Percentiles rank a stretch among this genome's conserved stretches.
Conservation (phyloP, 2,888 invertebrate species). For the Colostygia pectinataria region DNA sequence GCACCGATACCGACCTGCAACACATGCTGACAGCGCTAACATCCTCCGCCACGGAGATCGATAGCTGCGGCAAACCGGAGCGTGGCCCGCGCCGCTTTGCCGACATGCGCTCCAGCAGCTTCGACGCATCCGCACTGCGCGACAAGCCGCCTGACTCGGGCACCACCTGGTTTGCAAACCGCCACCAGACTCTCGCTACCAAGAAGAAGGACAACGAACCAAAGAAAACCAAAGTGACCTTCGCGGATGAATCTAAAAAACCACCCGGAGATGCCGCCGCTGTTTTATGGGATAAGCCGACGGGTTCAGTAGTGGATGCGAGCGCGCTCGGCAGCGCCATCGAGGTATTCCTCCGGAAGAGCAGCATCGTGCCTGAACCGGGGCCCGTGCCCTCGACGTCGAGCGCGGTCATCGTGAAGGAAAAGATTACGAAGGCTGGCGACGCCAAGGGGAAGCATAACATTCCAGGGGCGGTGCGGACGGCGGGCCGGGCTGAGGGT, state of each 20-base stretch:
- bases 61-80: constrained; percentile 85
- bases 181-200: constrained; percentile 89
- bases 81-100: constrained; percentile 83
- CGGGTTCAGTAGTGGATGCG: constrained; percentile 90
- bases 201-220: constrained; percentile 80
- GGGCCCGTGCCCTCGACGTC: constrained; percentile 58
- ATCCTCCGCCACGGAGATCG: constrained; percentile 91
- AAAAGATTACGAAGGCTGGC: constrained; percentile 47
- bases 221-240: constrained; percentile 81
- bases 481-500: constrained; percentile 46
- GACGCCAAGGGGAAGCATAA: constrained; percentile 68
- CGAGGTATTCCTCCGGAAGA: constrained; percentile 89
- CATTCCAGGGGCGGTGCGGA: constrained; percentile 58
- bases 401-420: constrained; percentile 50
- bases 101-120: constrained; percentile 91
- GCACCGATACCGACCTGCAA: constrained; percentile 91
- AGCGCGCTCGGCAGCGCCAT: constrained; percentile 92
- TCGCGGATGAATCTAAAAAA: constrained; percentile 85
- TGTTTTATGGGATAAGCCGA: constrained; percentile 89
- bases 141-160: constrained; percentile 74
- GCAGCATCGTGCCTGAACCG: constrained; percentile 72
- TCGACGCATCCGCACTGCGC: constrained; percentile 89
- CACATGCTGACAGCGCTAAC: constrained; percentile 91
- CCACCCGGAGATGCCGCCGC: constrained; percentile 83
- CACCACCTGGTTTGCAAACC: constrained; percentile 89